A percentile compares a stretch with the other conserved stretches of the same genome.
phyloP scores from a whole-genome alignment of 64 coral and sea anemone species.

The Stylophora pistillata region DNA sequence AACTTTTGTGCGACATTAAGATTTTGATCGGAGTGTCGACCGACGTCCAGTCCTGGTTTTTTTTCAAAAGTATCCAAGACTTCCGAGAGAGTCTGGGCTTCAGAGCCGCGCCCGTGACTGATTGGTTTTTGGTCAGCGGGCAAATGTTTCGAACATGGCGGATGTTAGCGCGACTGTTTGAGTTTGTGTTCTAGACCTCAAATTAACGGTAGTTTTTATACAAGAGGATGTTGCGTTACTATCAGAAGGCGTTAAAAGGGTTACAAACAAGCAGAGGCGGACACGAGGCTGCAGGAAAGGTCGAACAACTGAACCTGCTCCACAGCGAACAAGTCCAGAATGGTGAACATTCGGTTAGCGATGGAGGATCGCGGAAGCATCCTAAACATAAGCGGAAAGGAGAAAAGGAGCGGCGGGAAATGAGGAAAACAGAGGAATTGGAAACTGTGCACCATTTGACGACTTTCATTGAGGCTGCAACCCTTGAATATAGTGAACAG shows the following conservation, averaged over 20 bases:
- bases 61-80: background rate
- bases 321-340: background rate
- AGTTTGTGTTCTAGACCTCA: background rate
- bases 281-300: background rate
- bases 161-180: too few relatives aligned
- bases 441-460: background rate
- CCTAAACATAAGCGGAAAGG: background rate
- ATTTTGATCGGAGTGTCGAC: too few relatives aligned
- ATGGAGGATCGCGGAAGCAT: background rate
- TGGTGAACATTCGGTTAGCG: background rate
- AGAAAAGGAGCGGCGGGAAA: background rate
- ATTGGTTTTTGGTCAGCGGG: too few relatives aligned
- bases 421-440: background rate
- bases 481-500: background rate
- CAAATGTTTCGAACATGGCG: background rate
- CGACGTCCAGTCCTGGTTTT: background rate
- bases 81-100: background rate
- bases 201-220: background rate
- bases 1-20: too few relatives aligned
- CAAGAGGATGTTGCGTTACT: background rate
- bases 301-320: background rate
- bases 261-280: background rate
- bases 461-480: background rate
- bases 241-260: background rate
- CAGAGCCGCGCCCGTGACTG: background rate